Percentiles rank a stretch among this genome's conserved stretches.
Evolutionary conservation across 2,113 vertebrate species (phyloP).

Genomic region (Brachirus orientalis): DNA sequence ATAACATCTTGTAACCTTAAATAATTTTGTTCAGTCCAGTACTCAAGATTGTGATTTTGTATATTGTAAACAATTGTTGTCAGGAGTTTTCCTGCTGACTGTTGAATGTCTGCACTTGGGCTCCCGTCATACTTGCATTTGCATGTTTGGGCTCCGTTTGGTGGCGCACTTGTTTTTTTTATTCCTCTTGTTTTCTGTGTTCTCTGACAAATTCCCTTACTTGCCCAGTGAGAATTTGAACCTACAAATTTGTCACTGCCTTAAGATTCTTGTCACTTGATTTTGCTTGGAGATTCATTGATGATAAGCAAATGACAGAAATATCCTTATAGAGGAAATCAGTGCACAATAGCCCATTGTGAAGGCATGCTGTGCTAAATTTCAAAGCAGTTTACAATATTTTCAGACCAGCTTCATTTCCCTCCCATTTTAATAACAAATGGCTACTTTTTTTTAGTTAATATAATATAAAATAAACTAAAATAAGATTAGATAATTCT

Average conservation of each 20-base stretch:
- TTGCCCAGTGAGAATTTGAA: no score
- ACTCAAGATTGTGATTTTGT: constrained; percentile 1
- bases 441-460: no score
- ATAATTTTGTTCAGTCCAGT: not conserved
- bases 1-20: not conserved
- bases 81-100: not conserved
- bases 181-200: no score
- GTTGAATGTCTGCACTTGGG: not conserved
- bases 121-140: no score
- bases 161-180: no score
- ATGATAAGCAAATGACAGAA: no score
- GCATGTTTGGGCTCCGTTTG: no score
- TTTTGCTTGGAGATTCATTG: not conserved
- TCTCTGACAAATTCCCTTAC: no score
- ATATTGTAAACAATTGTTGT: not conserved
- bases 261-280: not conserved
- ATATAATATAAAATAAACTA: no score
- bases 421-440: not conserved
- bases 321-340: no score
- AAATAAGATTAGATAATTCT: no score
- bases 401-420: constrained; percentile 5
- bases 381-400: constrained; percentile 1
- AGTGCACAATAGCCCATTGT: not conserved
- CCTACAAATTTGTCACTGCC: not conserved
- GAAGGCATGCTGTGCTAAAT: constrained; percentile 9